These are phyloP conservation scores for Tortrix viridana DNA, from an alignment of 2,888 invertebrate species.

Conservation along the genomic window DNA sequence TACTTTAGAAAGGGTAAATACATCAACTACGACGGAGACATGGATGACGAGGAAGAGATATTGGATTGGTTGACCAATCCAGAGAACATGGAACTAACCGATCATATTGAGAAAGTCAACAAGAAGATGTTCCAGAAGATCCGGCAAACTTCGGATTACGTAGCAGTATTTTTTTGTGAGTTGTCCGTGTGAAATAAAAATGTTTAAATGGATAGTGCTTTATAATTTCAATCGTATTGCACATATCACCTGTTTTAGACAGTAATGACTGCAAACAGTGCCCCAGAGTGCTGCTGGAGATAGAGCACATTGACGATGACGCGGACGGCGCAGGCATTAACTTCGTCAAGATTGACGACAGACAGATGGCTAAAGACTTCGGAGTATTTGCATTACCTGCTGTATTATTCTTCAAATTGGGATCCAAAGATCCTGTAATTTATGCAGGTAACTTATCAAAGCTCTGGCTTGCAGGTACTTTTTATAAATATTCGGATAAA, in stretches of 20 bases:
- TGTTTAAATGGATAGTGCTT: conserved; percentile 36
- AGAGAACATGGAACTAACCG: conserved; percentile 96
- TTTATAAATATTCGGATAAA: background rate
- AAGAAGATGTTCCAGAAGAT: conserved; percentile 97
- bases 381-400: conserved; percentile 96
- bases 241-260: conserved; percentile 88
- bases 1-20: conserved; percentile 95
- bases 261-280: conserved; percentile 98
- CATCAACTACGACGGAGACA: conserved; percentile 96
- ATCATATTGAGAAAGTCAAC: conserved; percentile 96
- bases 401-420: conserved; percentile 94
- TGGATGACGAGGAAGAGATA: conserved; percentile 95
- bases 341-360: conserved; percentile 96
- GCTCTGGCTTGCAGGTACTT: background rate
- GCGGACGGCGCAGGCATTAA: conserved; percentile 95
- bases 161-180: conserved; percentile 97
- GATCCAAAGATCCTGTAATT: conserved; percentile 94
- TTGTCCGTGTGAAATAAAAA: conserved; percentile 50
- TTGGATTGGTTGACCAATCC: conserved; percentile 97
- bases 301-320: conserved; percentile 97
- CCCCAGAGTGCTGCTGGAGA: conserved; percentile 92
- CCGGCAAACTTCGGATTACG: conserved; percentile 93
- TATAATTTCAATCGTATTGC: conserved; percentile 69
- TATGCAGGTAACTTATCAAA: conserved; percentile 87
- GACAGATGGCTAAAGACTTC: conserved; percentile 92